Base-by-base conservation (phyloP, 2,797 vertebrate genomes). In the Hafferia zeledoni region DNA sequence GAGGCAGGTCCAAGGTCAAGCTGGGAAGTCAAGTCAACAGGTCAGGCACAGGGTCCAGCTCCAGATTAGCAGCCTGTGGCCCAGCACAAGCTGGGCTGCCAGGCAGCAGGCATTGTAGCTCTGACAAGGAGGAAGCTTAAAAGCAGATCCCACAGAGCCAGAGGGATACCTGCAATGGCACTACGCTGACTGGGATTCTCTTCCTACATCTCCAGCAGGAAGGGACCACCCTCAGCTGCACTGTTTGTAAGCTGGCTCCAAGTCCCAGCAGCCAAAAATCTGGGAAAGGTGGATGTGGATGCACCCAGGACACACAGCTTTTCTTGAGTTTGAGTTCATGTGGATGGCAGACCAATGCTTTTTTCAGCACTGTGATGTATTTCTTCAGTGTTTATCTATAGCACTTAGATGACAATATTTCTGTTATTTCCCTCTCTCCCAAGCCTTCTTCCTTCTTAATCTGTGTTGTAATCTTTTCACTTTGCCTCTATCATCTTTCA, bases 131-230 rank as follows among this genome's bases (percentile, higher is more conserved):
- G 27, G 60, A 77, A 83, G 35, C 18, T 55, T 82, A 55, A 72
- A 87, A 59, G 47, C 50, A 76, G 55, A 76, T 85, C 30, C 17
- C 39, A 15, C 5, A 10, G 12, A 19, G 23, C 13, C 41, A 60
- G 28, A 47, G 20, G 16, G 27, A 77, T 0, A 2, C 11, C 13
- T 23, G 20, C 13, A 2, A 0, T 3, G 7, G 16, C 33, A 49
- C 27, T 0, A 0, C 1, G 1, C 28, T 72, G 53, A 2, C 57
- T 61, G 28, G 13, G 37, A 84, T 5, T 61, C 25, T 68, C 41
- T 72, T 60, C 44, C 43, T 28, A 16, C 4, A 8, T 25, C 33
- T 91, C 18, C 56, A 44, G 30, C 6, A 30, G 46, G 41, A 87
- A 59, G 37, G 5, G 25, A 9, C n/a, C 0, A 6, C 11, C 37